Evolutionary conservation across 2,888 invertebrate species (phyloP), one percentile per base, ranked within the genome.

Genomic region (Drosophila meridiana): DNA sequence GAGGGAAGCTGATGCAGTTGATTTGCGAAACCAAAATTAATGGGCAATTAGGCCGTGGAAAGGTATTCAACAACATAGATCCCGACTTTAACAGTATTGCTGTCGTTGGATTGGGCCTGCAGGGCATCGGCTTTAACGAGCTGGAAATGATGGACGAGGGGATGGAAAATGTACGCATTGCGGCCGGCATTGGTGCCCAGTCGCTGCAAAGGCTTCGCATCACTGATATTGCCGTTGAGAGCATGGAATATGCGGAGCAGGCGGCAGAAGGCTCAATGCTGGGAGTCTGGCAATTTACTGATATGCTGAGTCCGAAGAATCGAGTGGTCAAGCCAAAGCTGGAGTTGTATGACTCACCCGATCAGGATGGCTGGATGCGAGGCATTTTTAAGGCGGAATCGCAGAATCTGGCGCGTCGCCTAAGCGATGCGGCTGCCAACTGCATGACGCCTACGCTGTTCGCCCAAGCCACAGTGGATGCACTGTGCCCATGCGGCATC

Each of bases 391-490:
- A 96, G 90, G 96, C 96, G 0, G 95, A 96, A 65, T 95, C 95
- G 0, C 97, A 97, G 92, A 97, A 97, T 91, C 93, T 96, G 88
- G 96, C 96, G 0, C 93, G 96, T n/a, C 93, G 94, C 62, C 92
- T 97, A 4, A 94, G 95, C 85, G 96, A 97, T 88, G 95, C 95
- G 1, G 96, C 97, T 0, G 95, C 96, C 26, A 97, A 97, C 91
- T 93, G 95, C 80, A 95, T 97, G 95, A 96, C 97, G 0, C 97
- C 97, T 5, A 94, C 95, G 0, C 93, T 94, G 62, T 97, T 97
- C 91, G 95, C 96, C 0, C 94, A 96, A 91, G 93, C 94, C 0
- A 94, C 95, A 1, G 94, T 96, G 11, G 95, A 95, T 77, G 94
- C 95, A 53, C 88, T 96, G 47, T 96, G 94, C 76, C 94, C 94